Conservation (phyloP, 2,888 invertebrate species). For the Zhengitettix transpicula region DNA sequence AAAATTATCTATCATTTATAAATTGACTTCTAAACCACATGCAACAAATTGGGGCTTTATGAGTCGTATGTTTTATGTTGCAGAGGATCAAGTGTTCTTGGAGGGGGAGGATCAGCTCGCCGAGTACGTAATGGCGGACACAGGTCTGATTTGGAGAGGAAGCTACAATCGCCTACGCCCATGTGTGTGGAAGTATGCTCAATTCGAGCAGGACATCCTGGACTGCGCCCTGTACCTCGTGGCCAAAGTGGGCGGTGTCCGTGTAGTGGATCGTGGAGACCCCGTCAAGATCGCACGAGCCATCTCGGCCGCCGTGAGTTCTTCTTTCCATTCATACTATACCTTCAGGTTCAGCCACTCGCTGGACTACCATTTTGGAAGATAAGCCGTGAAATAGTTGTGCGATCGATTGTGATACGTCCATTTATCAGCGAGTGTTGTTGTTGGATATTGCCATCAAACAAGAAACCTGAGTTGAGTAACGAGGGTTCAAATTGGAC, state of each 20-base stretch:
- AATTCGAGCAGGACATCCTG: conserved; percentile 68
- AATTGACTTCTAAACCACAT: no score
- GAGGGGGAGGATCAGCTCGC: conserved; percentile 51
- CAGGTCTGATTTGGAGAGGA: conserved; percentile 82
- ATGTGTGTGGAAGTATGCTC: conserved; percentile 81
- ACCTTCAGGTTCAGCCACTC: no score
- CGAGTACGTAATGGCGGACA: conserved; percentile 73
- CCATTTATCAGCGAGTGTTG: no score
- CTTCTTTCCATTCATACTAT: no score
- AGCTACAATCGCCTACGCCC: conserved; percentile 70
- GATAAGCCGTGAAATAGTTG: no score
- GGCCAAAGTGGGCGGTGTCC: conserved; percentile 51
- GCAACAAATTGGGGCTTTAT: no score
- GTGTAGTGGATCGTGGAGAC: conserved; percentile 50
- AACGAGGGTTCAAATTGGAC: no score
- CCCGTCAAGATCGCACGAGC: conserved; percentile 60
- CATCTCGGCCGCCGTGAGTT: conserved; percentile 63
- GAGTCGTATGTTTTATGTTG: conserved; percentile 1
- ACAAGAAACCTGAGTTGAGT: no score
- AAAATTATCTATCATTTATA: no score
- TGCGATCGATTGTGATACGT: no score
- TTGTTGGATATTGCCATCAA: no score
- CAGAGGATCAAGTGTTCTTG: conserved; percentile 45
- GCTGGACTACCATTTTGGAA: no score
- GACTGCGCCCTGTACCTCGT: conserved; percentile 64